These are phyloP conservation scores for Montipora efflorescens DNA, from an alignment of 64 coral and sea anemone species.

Conservation along the genomic window DNA sequence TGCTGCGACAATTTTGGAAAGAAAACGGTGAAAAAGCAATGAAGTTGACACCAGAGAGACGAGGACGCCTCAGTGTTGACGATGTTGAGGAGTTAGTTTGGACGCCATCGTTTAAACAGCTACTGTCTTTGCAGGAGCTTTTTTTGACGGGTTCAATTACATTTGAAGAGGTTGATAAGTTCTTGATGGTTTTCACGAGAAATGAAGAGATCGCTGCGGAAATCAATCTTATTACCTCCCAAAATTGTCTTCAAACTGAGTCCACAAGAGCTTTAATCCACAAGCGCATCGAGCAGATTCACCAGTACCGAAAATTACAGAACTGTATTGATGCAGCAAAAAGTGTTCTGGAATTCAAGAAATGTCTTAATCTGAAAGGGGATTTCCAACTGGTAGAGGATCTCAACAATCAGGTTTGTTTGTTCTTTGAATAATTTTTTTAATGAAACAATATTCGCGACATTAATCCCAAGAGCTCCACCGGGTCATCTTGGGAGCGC, in stretches of 20 bases:
- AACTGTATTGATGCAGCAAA: constrained; percentile 28
- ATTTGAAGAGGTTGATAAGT: constrained; percentile 53
- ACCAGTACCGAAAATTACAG: constrained; percentile 39
- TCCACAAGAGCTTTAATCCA: not conserved
- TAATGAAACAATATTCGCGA: not conserved
- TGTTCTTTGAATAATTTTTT: not conserved
- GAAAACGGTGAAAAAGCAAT: constrained; percentile 28
- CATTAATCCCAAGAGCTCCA: too few relatives aligned
- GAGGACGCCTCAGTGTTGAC: constrained; percentile 22
- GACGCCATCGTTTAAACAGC: constrained; percentile 32
- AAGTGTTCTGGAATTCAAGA: constrained; percentile 49
- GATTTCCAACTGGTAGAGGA: constrained; percentile 35
- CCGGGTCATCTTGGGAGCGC: too few relatives aligned
- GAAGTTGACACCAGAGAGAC: not conserved
- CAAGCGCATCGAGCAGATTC: constrained; percentile 3
- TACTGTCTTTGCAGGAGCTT: not conserved
- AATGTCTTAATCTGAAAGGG: constrained; percentile 21
- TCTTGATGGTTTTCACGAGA: constrained; percentile 35
- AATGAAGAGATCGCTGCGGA: constrained; percentile 14
- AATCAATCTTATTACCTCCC: constrained; percentile 20
- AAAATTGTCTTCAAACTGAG: too few relatives aligned
- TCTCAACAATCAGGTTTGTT: constrained; percentile 28
- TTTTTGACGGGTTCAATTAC: constrained; percentile 34
- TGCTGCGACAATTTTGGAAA: constrained; percentile 67
- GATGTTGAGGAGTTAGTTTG: constrained; percentile 54